Percentiles rank a stretch among this genome's conserved stretches.
phyloP scores from a whole-genome alignment of 2,113 vertebrate genomes.

The Pelodiscus sinensis region DNA sequence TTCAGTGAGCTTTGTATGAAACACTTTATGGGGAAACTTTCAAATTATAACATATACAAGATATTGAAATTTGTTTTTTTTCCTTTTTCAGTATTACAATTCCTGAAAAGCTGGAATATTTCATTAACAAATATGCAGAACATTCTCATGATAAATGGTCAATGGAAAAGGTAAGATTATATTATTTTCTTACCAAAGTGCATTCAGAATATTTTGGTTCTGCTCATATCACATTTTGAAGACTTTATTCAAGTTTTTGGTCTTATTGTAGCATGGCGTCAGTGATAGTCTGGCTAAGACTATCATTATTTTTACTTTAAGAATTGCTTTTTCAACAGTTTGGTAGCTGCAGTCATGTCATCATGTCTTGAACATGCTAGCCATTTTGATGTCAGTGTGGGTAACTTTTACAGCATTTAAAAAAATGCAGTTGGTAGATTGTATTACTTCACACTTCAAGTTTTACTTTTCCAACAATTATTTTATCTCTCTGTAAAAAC shows the following conservation, averaged over 20 bases:
- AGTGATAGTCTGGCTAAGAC: neutral
- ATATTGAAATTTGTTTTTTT: neutral
- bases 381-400: neutral
- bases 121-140: slow-evolving; percentile 96
- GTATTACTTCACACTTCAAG: neutral
- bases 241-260: neutral
- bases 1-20: neutral
- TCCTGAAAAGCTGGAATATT: slow-evolving; percentile 94
- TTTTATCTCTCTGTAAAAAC: neutral
- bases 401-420: neutral
- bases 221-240: neutral
- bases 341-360: neutral
- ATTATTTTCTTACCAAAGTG: neutral
- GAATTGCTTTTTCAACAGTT: neutral
- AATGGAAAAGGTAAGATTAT: slow-evolving; percentile 91
- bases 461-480: neutral
- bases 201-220: neutral
- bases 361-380: neutral
- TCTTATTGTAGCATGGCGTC: neutral
- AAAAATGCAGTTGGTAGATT: neutral
- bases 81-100: slow-evolving; percentile 84
- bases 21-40: neutral
- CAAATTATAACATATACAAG: neutral
- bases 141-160: slow-evolving; percentile 96
- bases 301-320: neutral